These are phyloP conservation scores for Ophioderma brevispina DNA, from an alignment of 35 echinoderm and acorn worm species.

Conservation along the genomic window DNA sequence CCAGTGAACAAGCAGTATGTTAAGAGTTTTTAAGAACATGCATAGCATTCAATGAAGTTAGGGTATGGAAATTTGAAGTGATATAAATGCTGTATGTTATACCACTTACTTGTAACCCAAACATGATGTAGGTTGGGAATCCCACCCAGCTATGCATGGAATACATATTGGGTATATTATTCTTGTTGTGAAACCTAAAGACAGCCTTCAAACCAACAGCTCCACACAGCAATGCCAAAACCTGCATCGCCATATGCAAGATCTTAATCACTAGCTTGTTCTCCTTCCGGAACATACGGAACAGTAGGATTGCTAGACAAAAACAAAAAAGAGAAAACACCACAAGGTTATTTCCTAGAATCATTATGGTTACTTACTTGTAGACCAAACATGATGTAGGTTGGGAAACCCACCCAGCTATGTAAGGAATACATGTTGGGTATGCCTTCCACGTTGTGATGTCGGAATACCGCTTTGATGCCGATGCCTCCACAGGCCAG, in stretches of 20 bases:
- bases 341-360: not conserved
- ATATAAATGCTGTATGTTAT: too few species aligned
- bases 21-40: too few species aligned
- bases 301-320: conserved; percentile 72
- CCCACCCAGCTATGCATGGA: conserved; percentile 93
- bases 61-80: too few species aligned
- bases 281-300: conserved; percentile 77
- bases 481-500: conserved; percentile 65
- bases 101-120: conserved; percentile 75
- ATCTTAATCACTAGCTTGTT: conserved; percentile 88
- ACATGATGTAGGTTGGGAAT: conserved; percentile 73
- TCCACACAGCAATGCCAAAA: conserved; percentile 57
- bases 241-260: conserved; percentile 80
- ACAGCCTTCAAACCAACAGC: conserved; percentile 80
- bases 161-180: conserved; percentile 60
- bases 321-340: not conserved
- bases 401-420: conserved; percentile 87
- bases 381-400: conserved; percentile 63
- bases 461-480: conserved; percentile 82
- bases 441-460: conserved; percentile 45
- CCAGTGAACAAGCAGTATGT: too few species aligned
- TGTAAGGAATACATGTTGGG: conserved; percentile 77
- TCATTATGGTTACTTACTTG: conserved; percentile 64
- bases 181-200: conserved; percentile 68
- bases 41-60: too few species aligned